Percentiles rank a stretch among this genome's conserved stretches.
Evolutionary conservation across 2,888 invertebrate species (phyloP).

Genomic region (Apotomis betuletana): DNA sequence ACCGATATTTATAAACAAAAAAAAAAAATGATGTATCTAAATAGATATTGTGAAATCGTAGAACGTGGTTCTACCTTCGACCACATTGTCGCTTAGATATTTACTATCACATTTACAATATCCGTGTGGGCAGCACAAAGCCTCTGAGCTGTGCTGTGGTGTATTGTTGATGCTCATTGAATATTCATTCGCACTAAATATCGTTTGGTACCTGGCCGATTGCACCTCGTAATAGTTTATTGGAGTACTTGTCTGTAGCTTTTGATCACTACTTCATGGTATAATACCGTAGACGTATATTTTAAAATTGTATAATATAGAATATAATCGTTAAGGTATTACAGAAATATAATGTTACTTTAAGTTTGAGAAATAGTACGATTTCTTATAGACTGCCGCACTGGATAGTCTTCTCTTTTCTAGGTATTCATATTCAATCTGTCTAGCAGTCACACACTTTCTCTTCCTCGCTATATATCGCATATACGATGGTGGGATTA

Average conservation of each 20-base stretch:
- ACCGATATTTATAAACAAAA: too few relatives aligned
- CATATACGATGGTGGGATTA: too few relatives aligned
- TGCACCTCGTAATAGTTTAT: constrained; percentile 8
- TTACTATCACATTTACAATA: constrained; percentile 15
- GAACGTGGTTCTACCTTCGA: background rate
- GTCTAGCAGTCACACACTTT: too few relatives aligned
- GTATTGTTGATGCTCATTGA: constrained; percentile 62
- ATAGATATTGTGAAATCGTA: background rate
- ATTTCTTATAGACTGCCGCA: too few relatives aligned
- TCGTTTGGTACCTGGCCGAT: constrained; percentile 6
- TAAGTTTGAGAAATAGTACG: too few relatives aligned
- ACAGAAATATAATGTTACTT: too few relatives aligned
- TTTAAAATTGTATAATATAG: too few relatives aligned
- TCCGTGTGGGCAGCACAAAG: constrained; percentile 70
- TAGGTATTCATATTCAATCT: too few relatives aligned
- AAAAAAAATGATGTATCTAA: too few relatives aligned
- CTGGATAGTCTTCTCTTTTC: too few relatives aligned
- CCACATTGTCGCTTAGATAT: constrained; percentile 18
- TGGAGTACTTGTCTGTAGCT: background rate
- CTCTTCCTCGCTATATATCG: too few relatives aligned
- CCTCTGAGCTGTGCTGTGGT: constrained; percentile 45
- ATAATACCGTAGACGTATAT: background rate
- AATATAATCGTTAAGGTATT: too few relatives aligned
- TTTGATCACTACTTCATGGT: background rate
- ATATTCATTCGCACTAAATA: constrained; percentile 60